Evolutionary conservation across 2,113 vertebrate species (phyloP), one percentile per base, ranked within the genome.

Genomic region (Mirza zaza): DNA sequence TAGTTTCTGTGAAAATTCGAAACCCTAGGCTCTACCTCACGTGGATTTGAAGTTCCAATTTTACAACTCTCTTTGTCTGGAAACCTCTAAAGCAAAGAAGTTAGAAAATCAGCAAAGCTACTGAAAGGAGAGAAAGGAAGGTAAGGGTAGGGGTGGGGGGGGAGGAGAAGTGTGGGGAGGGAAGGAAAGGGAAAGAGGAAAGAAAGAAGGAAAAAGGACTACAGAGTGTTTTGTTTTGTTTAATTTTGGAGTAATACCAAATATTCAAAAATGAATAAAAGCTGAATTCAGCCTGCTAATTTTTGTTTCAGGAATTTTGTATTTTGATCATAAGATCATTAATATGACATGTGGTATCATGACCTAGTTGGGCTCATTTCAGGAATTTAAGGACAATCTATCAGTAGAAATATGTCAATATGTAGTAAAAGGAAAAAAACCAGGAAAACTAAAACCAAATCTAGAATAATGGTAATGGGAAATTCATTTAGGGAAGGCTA

Each of bases 301-400:
- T 88, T 91, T 87, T 90, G 48, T 77, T 83, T 93, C 59, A 77
- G 86, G 25, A 71, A 82, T 6, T 91, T 92, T 91, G 36, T 36
- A 45, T 68, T 90, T 25, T 82, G 36, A 55, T 39, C 25, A 23
- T 81, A 68, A 65, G 48, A 29, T 77, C 48, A 67, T 86, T 90
- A 91, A 34, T 48, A 86, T 36, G 45, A 36, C 76, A 32, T 17
- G 5, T 90, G 45, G 5, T 80, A 10, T 76, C 71, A 17, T 73
- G 45, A 80, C 39, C 17, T 52, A 32, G 6, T 42, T 88, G 45
- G 13, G 32, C n/a, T 82, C 76, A 63, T 48, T 90, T 91, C 45
- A 48, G 23, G 18, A 63, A 87, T 87, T 91, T 91, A 82, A 63
- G 34, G 45, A 36, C 67, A 73, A 34, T 79, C 20, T 83, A n/a